A percentile compares a stretch with the other conserved stretches of the same genome.
Evolutionary conservation across 2,113 vertebrate genomes (phyloP).

Genomic region (Ptyas mucosa): DNA sequence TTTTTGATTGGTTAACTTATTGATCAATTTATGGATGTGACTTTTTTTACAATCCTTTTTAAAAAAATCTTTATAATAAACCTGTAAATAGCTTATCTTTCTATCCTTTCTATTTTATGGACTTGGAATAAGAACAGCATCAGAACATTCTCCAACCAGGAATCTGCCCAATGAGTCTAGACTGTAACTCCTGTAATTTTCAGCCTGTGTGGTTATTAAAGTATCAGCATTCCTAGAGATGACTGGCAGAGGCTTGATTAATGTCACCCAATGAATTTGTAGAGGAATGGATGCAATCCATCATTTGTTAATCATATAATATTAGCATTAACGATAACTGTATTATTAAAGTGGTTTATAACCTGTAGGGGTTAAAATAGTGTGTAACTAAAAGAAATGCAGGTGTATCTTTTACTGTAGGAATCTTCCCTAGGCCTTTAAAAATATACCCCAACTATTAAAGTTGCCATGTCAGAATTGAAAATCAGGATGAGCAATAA

Average conservation of each 20-base stretch:
- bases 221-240: not conserved
- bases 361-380: not conserved
- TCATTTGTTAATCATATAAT: not conserved
- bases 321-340: not conserved
- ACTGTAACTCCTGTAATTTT: not conserved
- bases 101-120: not conserved
- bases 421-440: not conserved
- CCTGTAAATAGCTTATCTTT: not conserved
- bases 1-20: not conserved
- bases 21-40: not conserved
- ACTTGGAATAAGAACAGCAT: not conserved
- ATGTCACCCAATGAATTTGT: not conserved
- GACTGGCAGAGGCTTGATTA: not conserved
- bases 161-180: not conserved
- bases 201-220: not conserved
- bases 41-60: not conserved
- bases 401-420: not conserved
- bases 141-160: not conserved
- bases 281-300: not conserved
- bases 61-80: not conserved
- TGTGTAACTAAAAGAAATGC: not conserved
- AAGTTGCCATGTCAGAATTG: not conserved
- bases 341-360: not conserved
- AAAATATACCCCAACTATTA: not conserved
- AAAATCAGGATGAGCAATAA: not conserved